Conservation (phyloP, 2,888 invertebrate genomes). For the Atherix ibis region DNA sequence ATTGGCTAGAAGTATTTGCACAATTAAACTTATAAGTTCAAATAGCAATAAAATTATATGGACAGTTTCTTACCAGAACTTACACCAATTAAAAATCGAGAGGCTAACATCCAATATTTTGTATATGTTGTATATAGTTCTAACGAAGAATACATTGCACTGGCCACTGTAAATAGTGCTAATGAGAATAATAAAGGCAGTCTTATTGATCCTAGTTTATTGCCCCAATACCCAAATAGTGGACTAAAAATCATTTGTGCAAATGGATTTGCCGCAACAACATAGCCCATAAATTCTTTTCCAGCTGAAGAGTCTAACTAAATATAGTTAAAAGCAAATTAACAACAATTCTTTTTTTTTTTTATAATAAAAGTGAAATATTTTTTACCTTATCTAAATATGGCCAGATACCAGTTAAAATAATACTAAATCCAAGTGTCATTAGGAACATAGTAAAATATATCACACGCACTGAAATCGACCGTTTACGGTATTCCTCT, state of each 20-base stretch:
- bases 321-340: conserved; percentile 17
- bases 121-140: conserved; percentile 48
- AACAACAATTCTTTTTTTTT: too few species aligned
- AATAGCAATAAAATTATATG: background rate
- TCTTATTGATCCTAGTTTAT: conserved; percentile 53
- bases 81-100: conserved; percentile 67
- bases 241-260: conserved; percentile 79
- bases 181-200: conserved; percentile 55
- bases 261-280: conserved; percentile 74
- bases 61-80: conserved; percentile 47
- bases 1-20: conserved; percentile 41
- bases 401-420: conserved; percentile 77
- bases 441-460: conserved; percentile 84
- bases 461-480: conserved; percentile 64
- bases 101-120: conserved; percentile 58
- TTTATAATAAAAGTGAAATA: background rate
- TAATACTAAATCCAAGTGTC: conserved; percentile 75
- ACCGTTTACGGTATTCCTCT: conserved; percentile 50
- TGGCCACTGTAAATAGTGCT: conserved; percentile 54
- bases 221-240: conserved; percentile 71
- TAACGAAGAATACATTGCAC: conserved; percentile 56
- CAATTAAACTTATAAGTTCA: background rate
- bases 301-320: conserved; percentile 65
- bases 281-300: conserved; percentile 68
- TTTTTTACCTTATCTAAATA: conserved; percentile 64